Base-by-base conservation (phyloP, 2,888 invertebrate genomes). In the Eudemis profundana region DNA sequence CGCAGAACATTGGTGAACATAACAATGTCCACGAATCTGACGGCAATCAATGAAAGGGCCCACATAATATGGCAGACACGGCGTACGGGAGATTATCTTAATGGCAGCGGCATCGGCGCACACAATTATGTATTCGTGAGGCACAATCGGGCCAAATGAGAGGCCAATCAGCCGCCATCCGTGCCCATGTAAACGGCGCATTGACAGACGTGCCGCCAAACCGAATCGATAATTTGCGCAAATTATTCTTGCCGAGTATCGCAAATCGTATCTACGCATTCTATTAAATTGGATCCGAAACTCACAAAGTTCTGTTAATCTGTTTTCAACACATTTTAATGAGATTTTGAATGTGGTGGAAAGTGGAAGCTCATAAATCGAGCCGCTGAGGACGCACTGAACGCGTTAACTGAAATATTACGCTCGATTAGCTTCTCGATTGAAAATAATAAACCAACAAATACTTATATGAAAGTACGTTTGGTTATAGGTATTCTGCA, bases 111-210 rank as follows among this genome's bases (percentile, higher is more conserved):
- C 78, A 81, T 78, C 75, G 81, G 74, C 72, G 83, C 76, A 79
- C 80, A 79, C 83, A 85, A 90, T 91, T 89, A 90, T 85, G 89
- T 86, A 90, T 90, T 87, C 89, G 85, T 75, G 81, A 73, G 78
- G 83, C 85, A 90, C 89, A 90, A 89, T 87, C 86, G 86, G 73
- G 72, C 82, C 85, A 90, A 91, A 91, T 89, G 90, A 90, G 88
- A 82, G 87, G 84, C 85, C 90, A 89, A 90, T 90, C 90, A 86
- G 84, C 78, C 78, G 73, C 75, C 82, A 78, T 70, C 78, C 78
- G 74, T 75, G 81, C 75, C 68, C 68, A 70, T 70, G 73, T 72
- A 72, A 85, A 79, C 82, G 83, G 77, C 78, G 77, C 81, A 54
- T 59, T 84, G 83, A 82, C 83, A 78, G 78, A 81, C 84, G 83